Evolutionary conservation across 2,797 vertebrate genomes (phyloP).

Genomic region (Lepidocolaptes lacrymiger): DNA sequence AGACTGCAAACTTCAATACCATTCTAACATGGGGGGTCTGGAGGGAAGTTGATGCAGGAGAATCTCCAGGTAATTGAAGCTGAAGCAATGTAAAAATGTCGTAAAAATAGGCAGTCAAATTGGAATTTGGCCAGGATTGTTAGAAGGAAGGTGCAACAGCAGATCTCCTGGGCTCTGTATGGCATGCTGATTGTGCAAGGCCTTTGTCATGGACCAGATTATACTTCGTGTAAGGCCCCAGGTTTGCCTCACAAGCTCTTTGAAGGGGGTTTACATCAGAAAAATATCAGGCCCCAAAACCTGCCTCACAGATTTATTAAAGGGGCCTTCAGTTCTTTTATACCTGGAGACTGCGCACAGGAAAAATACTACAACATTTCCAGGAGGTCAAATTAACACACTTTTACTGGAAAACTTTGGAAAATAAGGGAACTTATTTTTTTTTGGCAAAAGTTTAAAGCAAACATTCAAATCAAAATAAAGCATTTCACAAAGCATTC

Average conservation of each 20-base stretch:
- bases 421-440: not conserved
- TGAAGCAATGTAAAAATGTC: not conserved
- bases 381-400: not conserved
- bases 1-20: not conserved
- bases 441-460: not conserved
- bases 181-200: not conserved
- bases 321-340: not conserved
- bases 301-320: not conserved
- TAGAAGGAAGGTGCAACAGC: not conserved
- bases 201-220: not conserved
- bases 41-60: not conserved
- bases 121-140: not conserved
- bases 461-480: not conserved
- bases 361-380: not conserved
- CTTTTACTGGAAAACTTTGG: not conserved
- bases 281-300: not conserved
- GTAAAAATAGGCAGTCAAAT: not conserved
- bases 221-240: not conserved
- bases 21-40: not conserved
- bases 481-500: not conserved
- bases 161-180: not conserved
- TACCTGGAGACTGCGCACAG: not conserved
- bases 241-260: not conserved
- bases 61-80: not conserved
- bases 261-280: not conserved